A percentile compares a stretch with the other conserved stretches of the same genome.
These are phyloP conservation scores for Seriola dumerili DNA, from an alignment of 2,113 vertebrate species.

Conservation along the genomic window DNA sequence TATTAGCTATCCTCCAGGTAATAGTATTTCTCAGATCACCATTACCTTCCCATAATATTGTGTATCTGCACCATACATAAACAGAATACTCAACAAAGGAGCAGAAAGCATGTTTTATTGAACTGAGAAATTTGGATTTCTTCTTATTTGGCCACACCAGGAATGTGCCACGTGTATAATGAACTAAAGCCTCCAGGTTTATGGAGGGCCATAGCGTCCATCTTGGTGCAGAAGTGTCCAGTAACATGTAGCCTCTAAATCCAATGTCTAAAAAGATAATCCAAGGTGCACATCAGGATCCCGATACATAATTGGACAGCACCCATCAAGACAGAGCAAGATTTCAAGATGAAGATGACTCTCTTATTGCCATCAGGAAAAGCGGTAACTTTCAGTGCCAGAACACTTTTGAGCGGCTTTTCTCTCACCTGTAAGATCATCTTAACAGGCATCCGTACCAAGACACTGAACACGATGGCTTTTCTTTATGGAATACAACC, in stretches of 20 bases:
- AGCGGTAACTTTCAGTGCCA: slow-evolving; percentile 32
- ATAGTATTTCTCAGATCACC: slow-evolving; percentile 26
- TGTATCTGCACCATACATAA: slow-evolving; percentile 44
- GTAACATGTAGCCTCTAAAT: slow-evolving; percentile 34
- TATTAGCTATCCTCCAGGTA: slow-evolving; percentile 10
- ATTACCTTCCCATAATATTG: slow-evolving; percentile 45
- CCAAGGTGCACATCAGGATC: slow-evolving; percentile 24
- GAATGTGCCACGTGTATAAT: slow-evolving; percentile 20
- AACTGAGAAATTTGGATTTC: slow-evolving; percentile 44
- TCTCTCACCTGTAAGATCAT: slow-evolving; percentile 30
- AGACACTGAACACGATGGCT: slow-evolving; percentile 13
- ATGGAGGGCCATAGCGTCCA: slow-evolving; percentile 3
- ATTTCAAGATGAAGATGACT: slow-evolving; percentile 16
- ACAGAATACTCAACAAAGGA: slow-evolving; percentile 37
- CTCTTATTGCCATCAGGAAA: slow-evolving; percentile 17
- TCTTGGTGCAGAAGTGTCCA: slow-evolving; percentile 18
- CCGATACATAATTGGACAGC: slow-evolving; percentile 13
- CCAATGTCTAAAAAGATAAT: slow-evolving; percentile 31
- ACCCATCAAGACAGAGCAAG: not conserved
- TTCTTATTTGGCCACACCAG: slow-evolving; percentile 28
- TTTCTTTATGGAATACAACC: slow-evolving; percentile 37
- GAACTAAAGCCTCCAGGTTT: not conserved
- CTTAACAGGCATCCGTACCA: slow-evolving; percentile 35
- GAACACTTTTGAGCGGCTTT: slow-evolving; percentile 16
- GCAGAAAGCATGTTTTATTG: slow-evolving; percentile 71